phyloP scores from a whole-genome alignment of 2,113 vertebrate genomes.

The Pomatostomus ruficeps region DNA sequence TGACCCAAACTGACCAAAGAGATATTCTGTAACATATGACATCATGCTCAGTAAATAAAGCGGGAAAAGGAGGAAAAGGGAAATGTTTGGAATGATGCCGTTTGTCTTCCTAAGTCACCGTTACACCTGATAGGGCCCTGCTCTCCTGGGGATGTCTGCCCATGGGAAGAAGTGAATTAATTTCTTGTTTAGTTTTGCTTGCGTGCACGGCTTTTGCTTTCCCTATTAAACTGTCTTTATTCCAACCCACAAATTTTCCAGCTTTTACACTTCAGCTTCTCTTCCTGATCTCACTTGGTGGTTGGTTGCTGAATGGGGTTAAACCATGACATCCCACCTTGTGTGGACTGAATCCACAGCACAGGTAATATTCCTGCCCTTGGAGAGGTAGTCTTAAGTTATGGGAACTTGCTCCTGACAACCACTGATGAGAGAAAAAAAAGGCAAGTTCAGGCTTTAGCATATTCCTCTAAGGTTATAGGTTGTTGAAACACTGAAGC shows the following conservation, averaged over 20 bases:
- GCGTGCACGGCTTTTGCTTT: neutral
- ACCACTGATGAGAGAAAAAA: neutral
- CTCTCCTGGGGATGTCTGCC: neutral
- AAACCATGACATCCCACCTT: neutral
- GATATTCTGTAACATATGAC: neutral
- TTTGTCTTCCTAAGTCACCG: neutral
- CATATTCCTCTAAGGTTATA: neutral
- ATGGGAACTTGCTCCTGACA: neutral
- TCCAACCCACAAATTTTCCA: neutral
- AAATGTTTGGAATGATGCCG: neutral
- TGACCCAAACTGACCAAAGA: neutral
- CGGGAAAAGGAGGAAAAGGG: neutral
- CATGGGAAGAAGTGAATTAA: neutral
- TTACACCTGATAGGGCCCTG: neutral
- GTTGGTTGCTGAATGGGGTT: neutral
- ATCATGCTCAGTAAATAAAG: neutral
- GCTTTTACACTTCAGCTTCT: neutral
- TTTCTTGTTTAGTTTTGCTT: neutral
- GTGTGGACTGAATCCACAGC: neutral
- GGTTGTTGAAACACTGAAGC: neutral
- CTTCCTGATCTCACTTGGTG: neutral
- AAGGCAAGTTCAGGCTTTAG: neutral
- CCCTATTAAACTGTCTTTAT: neutral
- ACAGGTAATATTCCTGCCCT: neutral
- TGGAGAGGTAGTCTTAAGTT: neutral